Conservation (phyloP, 2,113 vertebrate species). For the Xiphophorus maculatus region DNA sequence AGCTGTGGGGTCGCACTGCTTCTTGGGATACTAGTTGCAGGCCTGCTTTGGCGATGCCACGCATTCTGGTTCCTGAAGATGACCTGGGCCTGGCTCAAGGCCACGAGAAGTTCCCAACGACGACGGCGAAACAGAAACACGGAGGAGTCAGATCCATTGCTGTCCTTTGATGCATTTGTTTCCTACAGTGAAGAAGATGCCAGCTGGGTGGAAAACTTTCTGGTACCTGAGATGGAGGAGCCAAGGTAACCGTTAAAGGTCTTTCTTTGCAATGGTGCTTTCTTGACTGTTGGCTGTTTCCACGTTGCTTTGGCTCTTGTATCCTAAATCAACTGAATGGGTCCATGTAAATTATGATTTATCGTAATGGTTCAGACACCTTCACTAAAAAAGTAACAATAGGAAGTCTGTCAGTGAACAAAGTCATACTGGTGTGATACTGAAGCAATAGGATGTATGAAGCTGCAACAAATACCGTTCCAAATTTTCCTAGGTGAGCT, state of each 20-base stretch:
- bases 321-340: not conserved
- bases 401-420: too few species aligned
- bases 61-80: slow-evolving; percentile 89
- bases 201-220: slow-evolving; percentile 86
- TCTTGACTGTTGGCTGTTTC: not conserved
- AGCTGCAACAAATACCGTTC: too few species aligned
- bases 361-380: too few species aligned
- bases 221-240: slow-evolving; percentile 86
- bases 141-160: not conserved
- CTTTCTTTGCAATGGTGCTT: not conserved
- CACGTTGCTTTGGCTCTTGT: too few species aligned
- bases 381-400: too few species aligned
- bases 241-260: slow-evolving; percentile 17
- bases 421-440: too few species aligned
- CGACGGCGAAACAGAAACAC: slow-evolving; percentile 30
- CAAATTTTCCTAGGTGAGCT: too few species aligned
- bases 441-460: too few species aligned
- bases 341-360: not conserved
- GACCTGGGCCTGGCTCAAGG: slow-evolving; percentile 89
- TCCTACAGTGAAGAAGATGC: slow-evolving; percentile 91
- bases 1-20: slow-evolving; percentile 74
- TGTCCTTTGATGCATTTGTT: slow-evolving; percentile 87
- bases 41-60: slow-evolving; percentile 75
- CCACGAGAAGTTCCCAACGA: slow-evolving; percentile 80
- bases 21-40: slow-evolving; percentile 29